phyloP scores from a whole-genome alignment of 2,113 vertebrate species.

The Eudyptes chrysolophus region DNA sequence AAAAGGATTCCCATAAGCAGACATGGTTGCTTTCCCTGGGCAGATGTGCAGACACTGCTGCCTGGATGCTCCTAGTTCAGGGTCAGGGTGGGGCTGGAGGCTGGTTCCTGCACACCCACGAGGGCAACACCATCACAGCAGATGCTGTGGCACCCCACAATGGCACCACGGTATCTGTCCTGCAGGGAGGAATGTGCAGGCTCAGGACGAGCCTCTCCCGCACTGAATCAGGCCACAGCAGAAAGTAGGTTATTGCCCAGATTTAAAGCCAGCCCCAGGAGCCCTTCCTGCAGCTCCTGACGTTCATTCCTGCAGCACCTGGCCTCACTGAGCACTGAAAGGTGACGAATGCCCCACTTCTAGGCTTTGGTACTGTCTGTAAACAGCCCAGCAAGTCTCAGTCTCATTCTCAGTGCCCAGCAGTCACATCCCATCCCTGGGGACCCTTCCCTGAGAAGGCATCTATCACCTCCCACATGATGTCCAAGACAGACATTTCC shows the following conservation, averaged over 20 bases:
- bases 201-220: not conserved
- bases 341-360: not conserved
- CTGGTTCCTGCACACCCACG: not conserved
- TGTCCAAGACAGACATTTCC: not conserved
- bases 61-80: not conserved
- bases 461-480: not conserved
- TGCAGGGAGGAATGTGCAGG: not conserved
- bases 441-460: not conserved
- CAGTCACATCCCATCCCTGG: not conserved
- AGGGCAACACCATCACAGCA: fast-evolving
- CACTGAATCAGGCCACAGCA: not conserved
- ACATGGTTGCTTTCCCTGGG: not conserved
- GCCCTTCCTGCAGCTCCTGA: not conserved
- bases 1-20: not conserved
- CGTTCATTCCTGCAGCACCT: not conserved
- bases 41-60: not conserved
- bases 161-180: not conserved
- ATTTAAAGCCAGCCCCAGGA: not conserved
- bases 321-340: not conserved
- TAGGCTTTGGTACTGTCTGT: not conserved
- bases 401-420: not conserved
- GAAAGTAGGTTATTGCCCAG: not conserved
- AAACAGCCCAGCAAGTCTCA: not conserved
- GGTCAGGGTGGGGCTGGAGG: not conserved
- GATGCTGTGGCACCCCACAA: no score